Percentiles rank a stretch among this genome's conserved stretches.
Conservation (phyloP, 1,140 invertebrate species). For the Bradynema listronoti region DNA sequence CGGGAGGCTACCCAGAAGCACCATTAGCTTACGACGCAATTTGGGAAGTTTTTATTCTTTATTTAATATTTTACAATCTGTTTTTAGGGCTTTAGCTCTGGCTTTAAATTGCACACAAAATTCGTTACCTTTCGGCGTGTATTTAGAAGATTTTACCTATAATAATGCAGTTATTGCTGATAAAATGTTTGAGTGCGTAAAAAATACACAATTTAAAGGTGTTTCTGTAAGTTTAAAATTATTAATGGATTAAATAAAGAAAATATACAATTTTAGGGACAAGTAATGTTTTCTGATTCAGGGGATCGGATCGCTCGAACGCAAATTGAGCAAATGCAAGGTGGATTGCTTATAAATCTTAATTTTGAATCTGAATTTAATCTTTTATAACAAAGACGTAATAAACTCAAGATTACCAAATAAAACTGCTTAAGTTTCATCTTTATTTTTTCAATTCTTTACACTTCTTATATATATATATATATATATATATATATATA, state of each 20-base stretch:
- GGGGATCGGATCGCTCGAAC: slow-evolving; percentile 97
- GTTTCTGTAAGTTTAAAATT: slow-evolving; percentile 72
- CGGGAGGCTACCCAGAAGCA: slow-evolving; percentile 81
- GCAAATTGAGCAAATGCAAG: slow-evolving; percentile 85
- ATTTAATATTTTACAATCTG: neutral
- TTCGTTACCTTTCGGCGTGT: slow-evolving; percentile 66
- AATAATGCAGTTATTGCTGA: slow-evolving; percentile 85
- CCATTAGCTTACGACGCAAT: too few species aligned
- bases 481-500: too few species aligned
- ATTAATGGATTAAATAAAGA: neutral
- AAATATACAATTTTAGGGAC: slow-evolving; percentile 61
- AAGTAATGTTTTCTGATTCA: slow-evolving; percentile 67
- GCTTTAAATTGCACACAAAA: slow-evolving; percentile 82
- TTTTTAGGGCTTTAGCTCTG: slow-evolving; percentile 51
- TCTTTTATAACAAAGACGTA: too few species aligned
- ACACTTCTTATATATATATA: too few species aligned
- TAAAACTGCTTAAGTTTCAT: too few species aligned
- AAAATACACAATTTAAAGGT: slow-evolving; percentile 90
- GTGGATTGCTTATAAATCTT: too few species aligned
- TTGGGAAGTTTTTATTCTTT: neutral
- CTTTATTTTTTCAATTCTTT: too few species aligned
- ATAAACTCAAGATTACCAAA: too few species aligned
- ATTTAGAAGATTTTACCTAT: slow-evolving; percentile 90
- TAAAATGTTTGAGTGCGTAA: slow-evolving; percentile 91
- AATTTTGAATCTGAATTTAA: too few species aligned